Conservation (phyloP, 2,797 vertebrate species). For the Danio jaintianensis region DNA sequence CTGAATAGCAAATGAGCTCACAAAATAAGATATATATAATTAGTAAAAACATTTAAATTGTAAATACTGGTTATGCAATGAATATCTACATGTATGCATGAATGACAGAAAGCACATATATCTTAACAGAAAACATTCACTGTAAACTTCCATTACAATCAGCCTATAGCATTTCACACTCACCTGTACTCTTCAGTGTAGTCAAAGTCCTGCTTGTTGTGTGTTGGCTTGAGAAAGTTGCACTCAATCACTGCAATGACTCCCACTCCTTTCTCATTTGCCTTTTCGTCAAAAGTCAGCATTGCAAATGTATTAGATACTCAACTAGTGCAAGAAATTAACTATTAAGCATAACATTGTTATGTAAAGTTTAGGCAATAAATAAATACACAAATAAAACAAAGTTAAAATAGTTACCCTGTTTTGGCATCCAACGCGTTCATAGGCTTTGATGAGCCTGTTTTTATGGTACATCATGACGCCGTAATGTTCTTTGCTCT, state of each 20-base stretch:
- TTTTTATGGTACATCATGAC: slow-evolving; percentile 99
- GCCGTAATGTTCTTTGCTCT: slow-evolving; percentile 93
- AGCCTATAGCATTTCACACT: slow-evolving; percentile 17
- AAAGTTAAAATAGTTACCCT: slow-evolving; percentile 77
- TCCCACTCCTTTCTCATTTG: slow-evolving; percentile 88
- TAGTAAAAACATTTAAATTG: slow-evolving; percentile 1
- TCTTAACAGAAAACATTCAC: not conserved
- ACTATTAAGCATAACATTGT: not conserved
- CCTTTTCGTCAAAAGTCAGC: slow-evolving; percentile 70
- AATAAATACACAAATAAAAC: not conserved
- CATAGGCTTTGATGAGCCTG: slow-evolving; percentile 94
- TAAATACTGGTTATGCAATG: not conserved
- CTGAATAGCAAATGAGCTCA: slow-evolving; percentile 22
- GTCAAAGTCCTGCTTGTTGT: slow-evolving; percentile 97
- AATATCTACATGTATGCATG: not conserved
- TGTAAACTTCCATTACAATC: not conserved
- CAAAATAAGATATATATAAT: slow-evolving; percentile 36
- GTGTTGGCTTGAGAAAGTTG: slow-evolving; percentile 92
- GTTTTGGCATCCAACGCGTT: slow-evolving; percentile 91
- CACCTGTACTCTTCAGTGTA: slow-evolving; percentile 95
- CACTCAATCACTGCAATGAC: slow-evolving; percentile 95
- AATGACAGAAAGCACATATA: not conserved
- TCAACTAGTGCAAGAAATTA: slow-evolving; percentile 19
- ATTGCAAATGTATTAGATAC: slow-evolving; percentile 1
- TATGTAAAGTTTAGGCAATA: not conserved